A percentile compares a stretch with the other conserved stretches of the same genome.
phyloP scores from a whole-genome alignment of 1,140 invertebrate genomes.

The Hirudo medicinalis region DNA sequence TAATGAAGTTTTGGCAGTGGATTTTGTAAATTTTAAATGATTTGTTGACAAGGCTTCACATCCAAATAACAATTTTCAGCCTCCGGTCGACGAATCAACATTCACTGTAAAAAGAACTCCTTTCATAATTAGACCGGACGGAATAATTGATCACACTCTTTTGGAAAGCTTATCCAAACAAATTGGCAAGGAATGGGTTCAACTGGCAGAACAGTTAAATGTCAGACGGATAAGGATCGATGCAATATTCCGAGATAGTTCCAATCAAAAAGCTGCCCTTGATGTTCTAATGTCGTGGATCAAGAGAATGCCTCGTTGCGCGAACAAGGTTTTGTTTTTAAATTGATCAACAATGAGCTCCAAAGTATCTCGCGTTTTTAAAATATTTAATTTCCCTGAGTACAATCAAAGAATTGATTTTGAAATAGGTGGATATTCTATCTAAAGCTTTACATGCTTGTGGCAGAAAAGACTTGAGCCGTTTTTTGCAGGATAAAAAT shows the following conservation, averaged over 20 bases:
- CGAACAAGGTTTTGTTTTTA: background rate
- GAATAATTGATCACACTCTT: background rate
- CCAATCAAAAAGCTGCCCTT: slow-evolving; percentile 2
- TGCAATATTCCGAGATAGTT: background rate
- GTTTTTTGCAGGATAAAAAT: background rate
- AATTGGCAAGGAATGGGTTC: slow-evolving; percentile 2
- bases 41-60: background rate
- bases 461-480: background rate
- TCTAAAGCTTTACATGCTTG: background rate
- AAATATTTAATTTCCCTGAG: no score
- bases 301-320: background rate
- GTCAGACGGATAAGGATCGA: slow-evolving; percentile 5
- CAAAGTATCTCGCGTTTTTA: no score
- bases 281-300: slow-evolving; percentile 9
- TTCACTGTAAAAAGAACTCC: slow-evolving; percentile 2
- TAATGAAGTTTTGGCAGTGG: background rate
- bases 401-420: no score
- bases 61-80: background rate
- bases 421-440: background rate
- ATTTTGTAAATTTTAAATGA: background rate
- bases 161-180: background rate
- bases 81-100: background rate
- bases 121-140: slow-evolving; percentile 1
- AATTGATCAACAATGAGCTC: no score
- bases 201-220: slow-evolving; percentile 1